A percentile compares a stretch with the other conserved stretches of the same genome.
Conservation (phyloP, 2,888 invertebrate genomes). For the Drosophila acutilabella region DNA sequence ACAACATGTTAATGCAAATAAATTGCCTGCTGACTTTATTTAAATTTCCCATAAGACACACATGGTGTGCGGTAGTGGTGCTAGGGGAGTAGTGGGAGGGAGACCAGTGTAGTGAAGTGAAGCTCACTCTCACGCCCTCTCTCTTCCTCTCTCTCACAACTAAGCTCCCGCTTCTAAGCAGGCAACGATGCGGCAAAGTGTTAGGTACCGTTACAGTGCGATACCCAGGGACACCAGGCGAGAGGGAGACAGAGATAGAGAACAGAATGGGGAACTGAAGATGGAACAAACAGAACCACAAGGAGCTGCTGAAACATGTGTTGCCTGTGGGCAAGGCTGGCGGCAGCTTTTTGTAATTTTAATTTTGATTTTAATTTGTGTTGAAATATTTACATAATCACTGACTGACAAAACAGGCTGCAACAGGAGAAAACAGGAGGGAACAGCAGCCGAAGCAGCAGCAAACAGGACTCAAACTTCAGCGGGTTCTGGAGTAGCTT, state of each 20-base stretch:
- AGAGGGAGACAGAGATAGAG: conserved; percentile 1
- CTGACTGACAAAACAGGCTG: conserved; percentile 79
- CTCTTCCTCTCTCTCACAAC: conserved; percentile 1
- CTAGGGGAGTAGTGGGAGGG: background rate
- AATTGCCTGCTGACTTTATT: conserved; percentile 81
- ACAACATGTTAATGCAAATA: conserved; percentile 78
- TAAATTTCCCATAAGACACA: conserved; percentile 80
- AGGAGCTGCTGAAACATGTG: conserved; percentile 58
- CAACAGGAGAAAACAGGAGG: conserved; percentile 1
- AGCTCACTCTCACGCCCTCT: no score
- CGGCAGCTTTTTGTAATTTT: conserved; percentile 80
- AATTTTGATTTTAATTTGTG: conserved; percentile 83
- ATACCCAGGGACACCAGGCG: conserved; percentile 3
- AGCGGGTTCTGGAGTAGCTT: conserved; percentile 18
- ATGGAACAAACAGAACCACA: conserved; percentile 42
- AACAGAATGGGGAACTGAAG: conserved; percentile 1
- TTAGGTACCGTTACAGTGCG: conserved; percentile 38
- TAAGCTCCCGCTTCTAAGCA: conserved; percentile 45
- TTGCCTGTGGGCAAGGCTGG: conserved; percentile 53
- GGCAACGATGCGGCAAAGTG: conserved; percentile 64
- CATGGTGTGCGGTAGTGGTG: conserved; percentile 26
- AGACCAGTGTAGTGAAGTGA: conserved; percentile 9
- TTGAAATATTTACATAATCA: conserved; percentile 84
- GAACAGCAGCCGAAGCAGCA: background rate
- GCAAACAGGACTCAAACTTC: conserved; percentile 36